Base-by-base conservation (phyloP, 2,113 vertebrate species). In the Brienomyrus brachyistius region DNA sequence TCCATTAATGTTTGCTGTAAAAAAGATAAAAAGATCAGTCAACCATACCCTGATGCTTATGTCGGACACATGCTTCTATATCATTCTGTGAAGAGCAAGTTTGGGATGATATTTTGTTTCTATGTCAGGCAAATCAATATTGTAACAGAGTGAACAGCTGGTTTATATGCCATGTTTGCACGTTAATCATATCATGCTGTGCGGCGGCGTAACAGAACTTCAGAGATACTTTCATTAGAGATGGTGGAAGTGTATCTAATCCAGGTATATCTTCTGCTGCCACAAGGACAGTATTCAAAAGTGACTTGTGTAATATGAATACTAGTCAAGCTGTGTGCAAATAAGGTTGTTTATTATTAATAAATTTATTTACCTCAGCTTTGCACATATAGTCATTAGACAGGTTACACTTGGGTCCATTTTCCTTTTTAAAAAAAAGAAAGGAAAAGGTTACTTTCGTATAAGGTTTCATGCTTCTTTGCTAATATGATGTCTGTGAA, bases 391-490 rank as follows among this genome's bases (percentile, higher is more conserved):
- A 92, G 93, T 93, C 92, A 92, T 92, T 92, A 90, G 91, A 93
- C 89, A 94, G 92, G 93, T 93, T 94, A 92, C 91, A 91, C 92
- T 93, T 93, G 91, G 82, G 93, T 92, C 92, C 91, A 94, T 94
- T 94, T 93, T 50, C 91, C 94, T 92, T 89, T 90, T 91, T 17
- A 91, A 90, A 47, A 17, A 89, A 90, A 51, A 19, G 88, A 89
- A 15, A 88, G 82, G 27, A 31, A 66, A 62, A 47, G 2, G 23
- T 51, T 88, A 88, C 21, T 23, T 66, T 62, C 8, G 0, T 40
- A 23, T 88, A 3, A 35, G 15, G 19, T 88, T 47, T 13, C 5
- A 56, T 47, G 17, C 47, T 48, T 84, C 80, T 35, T 23, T 40
- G 70, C 27, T 77, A 77, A 40, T 77, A 23, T 40, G 70, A 77